These are phyloP conservation scores for Polypterus bichir DNA, from an alignment of 2,113 vertebrate species.

Conservation along the genomic window DNA sequence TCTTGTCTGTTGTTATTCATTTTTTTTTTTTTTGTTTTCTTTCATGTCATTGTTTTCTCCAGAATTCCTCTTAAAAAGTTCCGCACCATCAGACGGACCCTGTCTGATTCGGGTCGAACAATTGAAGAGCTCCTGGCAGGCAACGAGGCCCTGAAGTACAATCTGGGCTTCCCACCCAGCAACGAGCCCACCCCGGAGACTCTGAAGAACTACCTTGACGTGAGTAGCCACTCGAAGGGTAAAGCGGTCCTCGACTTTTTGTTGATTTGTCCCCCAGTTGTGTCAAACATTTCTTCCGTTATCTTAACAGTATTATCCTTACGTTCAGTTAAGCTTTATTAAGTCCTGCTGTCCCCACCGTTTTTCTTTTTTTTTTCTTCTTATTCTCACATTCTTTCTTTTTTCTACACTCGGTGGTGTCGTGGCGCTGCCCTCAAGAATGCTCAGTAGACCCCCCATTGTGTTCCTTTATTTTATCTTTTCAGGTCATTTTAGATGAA, in stretches of 20 bases:
- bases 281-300: too few relatives aligned
- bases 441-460: too few relatives aligned
- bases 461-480: too few relatives aligned
- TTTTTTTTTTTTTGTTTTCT: background rate
- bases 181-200: constrained; percentile 62
- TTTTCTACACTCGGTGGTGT: too few relatives aligned
- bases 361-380: too few relatives aligned
- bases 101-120: constrained; percentile 47
- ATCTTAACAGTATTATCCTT: too few relatives aligned
- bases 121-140: constrained; percentile 42
- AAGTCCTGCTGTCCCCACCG: too few relatives aligned
- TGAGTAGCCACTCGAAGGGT: constrained; percentile 36
- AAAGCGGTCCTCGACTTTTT: background rate
- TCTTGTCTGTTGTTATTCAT: background rate
- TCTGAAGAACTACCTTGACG: constrained; percentile 80
- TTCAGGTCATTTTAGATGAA: too few relatives aligned
- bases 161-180: constrained; percentile 45
- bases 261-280: background rate
- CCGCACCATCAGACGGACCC: constrained; percentile 59
- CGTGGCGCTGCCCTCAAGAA: too few relatives aligned
- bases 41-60: constrained; percentile 9
- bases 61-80: constrained; percentile 77
- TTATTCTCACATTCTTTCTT: too few relatives aligned
- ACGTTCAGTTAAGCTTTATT: too few relatives aligned
- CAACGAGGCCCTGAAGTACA: constrained; percentile 49